A percentile compares a stretch with the other conserved stretches of the same genome.
Conservation (phyloP, 1,140 invertebrate genomes). For the Lucilia sericata region DNA sequence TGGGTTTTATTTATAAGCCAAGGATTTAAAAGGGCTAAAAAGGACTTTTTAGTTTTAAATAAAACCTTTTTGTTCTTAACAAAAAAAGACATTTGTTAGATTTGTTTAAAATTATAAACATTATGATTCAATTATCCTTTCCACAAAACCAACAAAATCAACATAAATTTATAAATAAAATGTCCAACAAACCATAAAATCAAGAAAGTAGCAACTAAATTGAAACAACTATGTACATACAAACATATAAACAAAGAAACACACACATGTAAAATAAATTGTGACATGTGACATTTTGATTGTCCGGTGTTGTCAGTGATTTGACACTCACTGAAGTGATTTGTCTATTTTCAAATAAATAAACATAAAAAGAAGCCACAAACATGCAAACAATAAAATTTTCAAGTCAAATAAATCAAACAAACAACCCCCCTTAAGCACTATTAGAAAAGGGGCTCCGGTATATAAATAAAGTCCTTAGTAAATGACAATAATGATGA, state of each 20-base stretch:
- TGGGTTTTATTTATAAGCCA: neutral
- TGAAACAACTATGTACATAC: too few species aligned
- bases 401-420: neutral
- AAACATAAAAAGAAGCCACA: neutral
- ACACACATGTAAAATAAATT: neutral
- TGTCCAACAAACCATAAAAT: neutral
- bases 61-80: too few species aligned
- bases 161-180: neutral
- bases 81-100: too few species aligned
- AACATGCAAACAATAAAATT: neutral
- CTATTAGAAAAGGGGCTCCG: neutral
- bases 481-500: neutral
- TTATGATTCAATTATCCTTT: neutral
- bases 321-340: slow-evolving; percentile 42
- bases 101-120: neutral
- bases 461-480: neutral
- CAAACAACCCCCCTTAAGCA: neutral
- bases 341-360: slow-evolving; percentile 28
- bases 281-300: slow-evolving; percentile 34
- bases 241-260: neutral
- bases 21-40: too few species aligned
- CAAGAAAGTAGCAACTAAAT: neutral
- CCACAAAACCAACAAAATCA: neutral
- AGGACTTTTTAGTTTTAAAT: too few species aligned
- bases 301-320: slow-evolving; percentile 38